Base-by-base conservation (phyloP, 2,888 invertebrate species). In the Achlya flavicornis region DNA sequence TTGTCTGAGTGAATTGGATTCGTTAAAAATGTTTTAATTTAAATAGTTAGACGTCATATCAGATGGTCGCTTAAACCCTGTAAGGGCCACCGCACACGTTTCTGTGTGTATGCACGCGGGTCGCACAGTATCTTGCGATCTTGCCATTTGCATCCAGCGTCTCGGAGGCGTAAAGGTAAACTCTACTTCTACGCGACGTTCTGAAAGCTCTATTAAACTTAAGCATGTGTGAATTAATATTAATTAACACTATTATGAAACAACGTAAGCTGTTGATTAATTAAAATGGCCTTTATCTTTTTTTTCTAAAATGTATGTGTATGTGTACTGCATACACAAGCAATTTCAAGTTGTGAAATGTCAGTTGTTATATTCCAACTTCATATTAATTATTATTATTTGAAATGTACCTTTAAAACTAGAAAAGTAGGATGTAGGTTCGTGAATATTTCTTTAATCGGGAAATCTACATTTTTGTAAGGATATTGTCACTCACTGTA, bases 51-150 rank as follows among this genome's bases (percentile, higher is more conserved):
- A 71, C 68, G 75, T 79, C 73, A 76, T 84, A 85, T 86, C 86
- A 75, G 86, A 86, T 82, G 75, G 71, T 67, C 69, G 76, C 73
- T 72, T 77, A 75, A 75, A 70, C 75, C 72, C 69, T 75, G 77
- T 85, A 86, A 88, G 87, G 88, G 86, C 85, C 86, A 85, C 85
- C 87, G 76, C 84, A 88, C 85, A 86, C 86, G 85, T 84, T 83
- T 82, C 75, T 67, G 75, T 73, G 74, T 80, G 79, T 76, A 78
- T 79, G 83, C 81, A 79, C 79, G 83, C 82, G 79, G 82, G 82
- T 82, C 80, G 77, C 76, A 69, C 65, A 64, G 77, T 87, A 89
- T 89, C 88, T 82, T 71, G 74, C 79, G 76, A 89, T 89, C 89
- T 84, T 68, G 77, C 77, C 86, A 89, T 89, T 89, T 89, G 89